Base-by-base conservation (phyloP, 2,888 invertebrate genomes). In the Clanis bilineata region DNA sequence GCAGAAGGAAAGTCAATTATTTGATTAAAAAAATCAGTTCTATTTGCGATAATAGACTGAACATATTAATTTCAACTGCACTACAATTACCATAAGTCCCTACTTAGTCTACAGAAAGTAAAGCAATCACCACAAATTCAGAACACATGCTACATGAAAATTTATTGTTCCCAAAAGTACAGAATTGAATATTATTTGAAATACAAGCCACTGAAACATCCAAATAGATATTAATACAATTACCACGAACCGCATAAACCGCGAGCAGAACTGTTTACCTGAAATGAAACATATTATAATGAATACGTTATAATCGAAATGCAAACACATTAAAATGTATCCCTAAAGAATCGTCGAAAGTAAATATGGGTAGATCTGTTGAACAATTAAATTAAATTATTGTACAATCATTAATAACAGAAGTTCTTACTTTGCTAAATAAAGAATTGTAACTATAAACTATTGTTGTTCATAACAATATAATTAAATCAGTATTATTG, bases 221-320 rank as follows among this genome's bases (percentile, higher is more conserved):
- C 10, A 32, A 32, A 18, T 28, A 12, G 3, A 51, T 15, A 32
- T 51, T 18, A 32, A 51, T 32, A 51, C 32, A 51, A 68, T 68
- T 68, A 68, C 59, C 62, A 62, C 59, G 61, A 58, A 65, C 66
- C 61, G 59, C 59, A 59, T 36, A 15, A 51, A 51, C 36, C 32
- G 38, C 45, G 23, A 23, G 23, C 32, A 28, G 10, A 32, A 51
- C 15, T 32, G 51, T 32, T 51, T 51, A 51, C 51, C 51, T 51
- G 32, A 51, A 51, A 51, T 32, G 15, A 51, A 51, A 51, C 51
- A 51, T 51, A 18, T 51, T 32, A 51, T 15, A 51, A 51, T 51
- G 28, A 51, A 51, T 51, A 51, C 18, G 10, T 32, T 51, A 25
- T 45, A 10, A 51, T 32, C 4, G 18, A 51, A 51, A 51, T 10